phyloP scores from a whole-genome alignment of 2,113 vertebrate species.

The Megaceryle maxima region DNA sequence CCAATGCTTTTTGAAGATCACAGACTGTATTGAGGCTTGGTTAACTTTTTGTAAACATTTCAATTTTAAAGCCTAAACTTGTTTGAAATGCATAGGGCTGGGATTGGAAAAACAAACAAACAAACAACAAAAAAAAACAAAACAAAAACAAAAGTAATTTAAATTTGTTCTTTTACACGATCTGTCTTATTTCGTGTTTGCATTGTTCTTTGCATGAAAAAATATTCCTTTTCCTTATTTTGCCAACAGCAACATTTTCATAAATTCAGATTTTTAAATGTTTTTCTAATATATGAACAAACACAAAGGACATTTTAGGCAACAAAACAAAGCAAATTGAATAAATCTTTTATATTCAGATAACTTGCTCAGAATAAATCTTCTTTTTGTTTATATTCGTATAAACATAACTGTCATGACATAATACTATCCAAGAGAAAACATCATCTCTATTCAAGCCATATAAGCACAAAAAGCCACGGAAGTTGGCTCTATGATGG shows the following conservation, averaged over 20 bases:
- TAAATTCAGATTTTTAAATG: neutral
- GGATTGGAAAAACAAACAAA: neutral
- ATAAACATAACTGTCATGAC: neutral
- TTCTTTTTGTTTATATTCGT: neutral
- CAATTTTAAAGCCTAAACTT: neutral
- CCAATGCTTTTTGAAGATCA: neutral
- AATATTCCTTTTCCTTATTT: neutral
- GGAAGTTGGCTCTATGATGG: neutral
- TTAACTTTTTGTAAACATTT: neutral
- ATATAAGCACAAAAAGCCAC: conserved; percentile 14
- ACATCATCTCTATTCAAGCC: neutral
- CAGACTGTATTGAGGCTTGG: neutral
- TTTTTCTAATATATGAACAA: neutral
- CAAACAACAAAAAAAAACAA: too few relatives aligned
- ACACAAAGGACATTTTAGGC: neutral
- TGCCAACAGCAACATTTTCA: neutral
- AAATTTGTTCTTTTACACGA: neutral
- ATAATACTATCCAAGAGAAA: neutral
- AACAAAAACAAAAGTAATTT: neutral
- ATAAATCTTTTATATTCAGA: neutral
- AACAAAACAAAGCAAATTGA: neutral
- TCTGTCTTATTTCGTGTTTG: neutral
- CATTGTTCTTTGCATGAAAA: neutral
- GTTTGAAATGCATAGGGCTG: neutral
- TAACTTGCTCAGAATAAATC: neutral